Evolutionary conservation across 2,797 vertebrate species (phyloP).

Genomic region (Xiphophorus birchmanni): DNA sequence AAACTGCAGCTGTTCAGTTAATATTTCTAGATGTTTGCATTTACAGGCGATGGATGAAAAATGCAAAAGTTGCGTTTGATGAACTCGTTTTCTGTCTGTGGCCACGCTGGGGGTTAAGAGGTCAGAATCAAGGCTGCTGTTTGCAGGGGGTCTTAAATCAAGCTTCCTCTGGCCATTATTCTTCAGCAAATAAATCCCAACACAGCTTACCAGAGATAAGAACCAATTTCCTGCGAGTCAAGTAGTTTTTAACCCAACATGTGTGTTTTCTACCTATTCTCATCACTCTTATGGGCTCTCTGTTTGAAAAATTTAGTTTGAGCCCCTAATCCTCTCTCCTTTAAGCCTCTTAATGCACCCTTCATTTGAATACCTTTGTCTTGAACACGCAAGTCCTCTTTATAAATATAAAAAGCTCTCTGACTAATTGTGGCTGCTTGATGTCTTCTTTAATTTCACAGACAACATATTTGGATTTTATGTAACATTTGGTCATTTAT

Average conservation of each 20-base stretch:
- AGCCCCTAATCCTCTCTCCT: slow-evolving; percentile 28
- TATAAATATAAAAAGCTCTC: slow-evolving; percentile 19
- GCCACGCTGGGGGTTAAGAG: slow-evolving; percentile 29
- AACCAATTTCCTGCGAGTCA: slow-evolving; percentile 77
- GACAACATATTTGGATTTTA: slow-evolving; percentile 42
- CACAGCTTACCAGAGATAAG: slow-evolving; percentile 67
- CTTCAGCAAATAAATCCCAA: slow-evolving; percentile 65
- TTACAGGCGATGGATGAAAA: neutral
- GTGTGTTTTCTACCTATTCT: slow-evolving; percentile 41
- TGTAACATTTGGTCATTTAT: slow-evolving; percentile 33
- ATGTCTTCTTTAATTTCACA: slow-evolving; percentile 38
- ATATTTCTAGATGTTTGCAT: neutral
- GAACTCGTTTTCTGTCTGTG: slow-evolving; percentile 9
- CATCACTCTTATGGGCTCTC: slow-evolving; percentile 43
- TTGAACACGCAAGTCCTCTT: slow-evolving; percentile 41
- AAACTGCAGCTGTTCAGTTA: neutral
- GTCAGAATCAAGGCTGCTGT: slow-evolving; percentile 55
- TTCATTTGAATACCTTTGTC: slow-evolving; percentile 40
- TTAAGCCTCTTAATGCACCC: slow-evolving; percentile 49
- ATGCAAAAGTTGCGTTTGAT: slow-evolving; percentile 7
- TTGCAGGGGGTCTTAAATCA: slow-evolving; percentile 56
- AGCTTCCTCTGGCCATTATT: slow-evolving; percentile 64
- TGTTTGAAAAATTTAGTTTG: slow-evolving; percentile 42
- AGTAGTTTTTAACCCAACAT: slow-evolving; percentile 56
- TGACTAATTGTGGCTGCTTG: slow-evolving; percentile 17